Conservation (phyloP, 92 coral and sea anemone species). For the Actinernus sp. region DNA sequence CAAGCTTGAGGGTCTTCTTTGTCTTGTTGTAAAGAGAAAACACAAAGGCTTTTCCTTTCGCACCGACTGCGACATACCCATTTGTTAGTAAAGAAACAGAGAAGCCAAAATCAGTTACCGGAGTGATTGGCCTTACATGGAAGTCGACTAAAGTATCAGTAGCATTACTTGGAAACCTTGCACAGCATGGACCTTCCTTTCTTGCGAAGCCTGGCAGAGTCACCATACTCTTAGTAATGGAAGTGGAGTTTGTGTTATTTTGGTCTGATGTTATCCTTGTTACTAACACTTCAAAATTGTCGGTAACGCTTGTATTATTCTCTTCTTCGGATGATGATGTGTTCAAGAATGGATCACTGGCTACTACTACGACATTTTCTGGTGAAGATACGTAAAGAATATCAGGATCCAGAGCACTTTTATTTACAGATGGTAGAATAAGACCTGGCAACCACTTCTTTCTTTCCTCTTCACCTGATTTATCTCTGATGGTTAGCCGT, state of each 20-base stretch:
- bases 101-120: constrained; percentile 62
- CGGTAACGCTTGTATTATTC: constrained; percentile 4
- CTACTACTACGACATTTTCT: constrained; percentile 33
- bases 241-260: constrained; percentile 6
- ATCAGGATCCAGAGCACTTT: constrained; percentile 39
- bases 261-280: constrained; percentile 18
- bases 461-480: constrained; percentile 66
- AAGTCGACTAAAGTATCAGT: constrained; percentile 44
- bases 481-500: constrained; percentile 38
- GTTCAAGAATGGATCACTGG: constrained; percentile 1
- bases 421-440: constrained; percentile 45
- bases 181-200: constrained; percentile 73
- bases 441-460: constrained; percentile 60
- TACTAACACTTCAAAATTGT: constrained; percentile 4
- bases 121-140: constrained; percentile 77
- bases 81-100: constrained; percentile 58
- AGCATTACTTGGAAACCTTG: constrained; percentile 15
- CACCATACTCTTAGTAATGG: constrained; percentile 4
- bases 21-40: constrained; percentile 38
- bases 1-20: not conserved
- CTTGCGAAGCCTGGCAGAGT: constrained; percentile 70
- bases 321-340: constrained; percentile 6
- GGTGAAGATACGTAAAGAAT: constrained; percentile 64
- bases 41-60: constrained; percentile 49
- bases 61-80: constrained; percentile 56